Evolutionary conservation across 2,888 invertebrate genomes (phyloP).

Genomic region (Seira musarum): DNA sequence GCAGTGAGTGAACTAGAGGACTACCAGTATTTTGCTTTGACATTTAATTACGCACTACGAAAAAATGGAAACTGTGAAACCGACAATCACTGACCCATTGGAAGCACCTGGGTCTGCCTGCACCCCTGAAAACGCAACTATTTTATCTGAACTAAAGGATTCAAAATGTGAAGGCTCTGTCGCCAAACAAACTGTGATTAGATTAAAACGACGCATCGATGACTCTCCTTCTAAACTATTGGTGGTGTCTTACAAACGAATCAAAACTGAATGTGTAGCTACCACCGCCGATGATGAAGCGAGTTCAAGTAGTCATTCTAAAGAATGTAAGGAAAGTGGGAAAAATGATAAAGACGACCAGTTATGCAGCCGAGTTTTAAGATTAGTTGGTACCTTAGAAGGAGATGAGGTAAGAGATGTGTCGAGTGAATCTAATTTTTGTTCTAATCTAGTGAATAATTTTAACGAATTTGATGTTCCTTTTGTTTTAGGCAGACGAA

Average conservation of each 20-base stretch:
- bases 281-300: not conserved
- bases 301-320: not conserved
- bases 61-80: too few species aligned
- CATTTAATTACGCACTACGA: too few species aligned
- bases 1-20: too few species aligned
- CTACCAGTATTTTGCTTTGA: too few species aligned
- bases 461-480: not conserved
- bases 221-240: constrained; percentile 60
- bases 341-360: not conserved
- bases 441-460: not conserved
- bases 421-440: too few species aligned
- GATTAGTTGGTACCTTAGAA: constrained; percentile 53
- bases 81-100: too few species aligned
- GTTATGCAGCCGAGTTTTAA: constrained; percentile 41
- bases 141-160: too few species aligned
- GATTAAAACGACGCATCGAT: constrained; percentile 61
- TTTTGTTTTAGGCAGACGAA: constrained; percentile 17
- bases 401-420: constrained; percentile 30
- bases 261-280: constrained; percentile 21
- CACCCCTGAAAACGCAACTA: too few species aligned
- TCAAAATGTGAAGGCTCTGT: not conserved
- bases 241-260: constrained; percentile 53
- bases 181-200: constrained; percentile 47
- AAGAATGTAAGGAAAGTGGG: not conserved
- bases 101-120: too few species aligned